phyloP scores from a whole-genome alignment of 2,113 vertebrate species.

The Eclectus roratus region DNA sequence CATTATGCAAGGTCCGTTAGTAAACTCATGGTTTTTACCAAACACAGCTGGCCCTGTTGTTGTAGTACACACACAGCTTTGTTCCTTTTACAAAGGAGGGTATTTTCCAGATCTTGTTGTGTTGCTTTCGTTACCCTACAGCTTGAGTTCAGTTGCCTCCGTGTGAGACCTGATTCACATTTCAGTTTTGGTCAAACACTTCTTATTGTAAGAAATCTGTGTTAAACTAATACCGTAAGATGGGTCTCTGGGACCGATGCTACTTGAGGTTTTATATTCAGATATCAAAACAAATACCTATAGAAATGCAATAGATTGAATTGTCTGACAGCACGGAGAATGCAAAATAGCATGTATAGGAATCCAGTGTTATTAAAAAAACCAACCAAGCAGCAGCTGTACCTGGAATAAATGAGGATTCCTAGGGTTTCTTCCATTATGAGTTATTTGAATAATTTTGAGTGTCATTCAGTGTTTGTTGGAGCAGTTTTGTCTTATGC shows the following conservation, averaged over 20 bases:
- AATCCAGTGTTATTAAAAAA: background rate
- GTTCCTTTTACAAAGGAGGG: background rate
- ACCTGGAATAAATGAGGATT: background rate
- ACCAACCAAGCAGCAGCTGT: background rate
- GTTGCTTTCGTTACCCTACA: background rate
- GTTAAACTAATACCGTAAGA: background rate
- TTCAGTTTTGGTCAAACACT: background rate
- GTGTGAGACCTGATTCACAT: background rate
- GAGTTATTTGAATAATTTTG: background rate
- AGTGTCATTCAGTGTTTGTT: background rate
- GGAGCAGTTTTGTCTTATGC: background rate
- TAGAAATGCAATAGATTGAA: background rate
- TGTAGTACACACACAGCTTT: background rate
- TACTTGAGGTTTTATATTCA: background rate
- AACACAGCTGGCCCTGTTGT: background rate
- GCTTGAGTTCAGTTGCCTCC: background rate
- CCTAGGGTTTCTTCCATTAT: background rate
- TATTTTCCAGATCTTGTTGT: background rate
- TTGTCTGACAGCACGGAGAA: background rate
- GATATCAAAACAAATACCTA: background rate
- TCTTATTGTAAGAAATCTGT: background rate
- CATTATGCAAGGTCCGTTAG: background rate
- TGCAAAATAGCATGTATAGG: background rate
- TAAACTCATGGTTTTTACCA: background rate
- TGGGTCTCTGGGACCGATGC: background rate